Evolutionary conservation across 2,797 vertebrate species (phyloP).

Genomic region (Todus mexicanus): DNA sequence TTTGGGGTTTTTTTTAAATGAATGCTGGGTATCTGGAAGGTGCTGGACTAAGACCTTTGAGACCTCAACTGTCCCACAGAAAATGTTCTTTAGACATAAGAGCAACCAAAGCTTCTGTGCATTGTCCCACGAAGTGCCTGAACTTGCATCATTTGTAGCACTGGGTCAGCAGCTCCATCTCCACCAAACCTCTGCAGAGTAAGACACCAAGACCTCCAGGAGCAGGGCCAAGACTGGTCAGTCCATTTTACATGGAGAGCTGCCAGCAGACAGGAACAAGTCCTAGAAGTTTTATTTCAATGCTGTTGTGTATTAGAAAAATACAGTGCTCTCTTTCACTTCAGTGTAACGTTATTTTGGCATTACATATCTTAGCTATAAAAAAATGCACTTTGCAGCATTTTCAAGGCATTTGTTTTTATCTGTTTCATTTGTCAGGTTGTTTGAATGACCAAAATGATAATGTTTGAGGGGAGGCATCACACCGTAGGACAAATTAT

Average conservation of each 20-base stretch:
- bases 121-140: not conserved
- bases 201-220: not conserved
- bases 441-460: conserved; percentile 36
- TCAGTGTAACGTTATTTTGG: not conserved
- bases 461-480: conserved; percentile 16
- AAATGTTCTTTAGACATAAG: not conserved
- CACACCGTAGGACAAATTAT: conserved; percentile 14
- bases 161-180: not conserved
- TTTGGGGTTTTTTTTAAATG: not conserved
- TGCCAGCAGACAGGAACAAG: not conserved
- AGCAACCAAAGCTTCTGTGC: not conserved
- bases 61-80: not conserved
- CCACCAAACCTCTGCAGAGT: not conserved
- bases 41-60: not conserved
- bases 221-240: not conserved
- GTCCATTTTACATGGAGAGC: not conserved
- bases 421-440: conserved; percentile 15
- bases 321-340: not conserved
- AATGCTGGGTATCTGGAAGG: not conserved
- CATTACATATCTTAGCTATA: not conserved
- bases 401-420: conserved; percentile 25
- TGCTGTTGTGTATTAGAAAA: not conserved
- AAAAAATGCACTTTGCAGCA: not conserved
- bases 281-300: not conserved
- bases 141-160: not conserved